phyloP scores from a whole-genome alignment of 2,888 invertebrate species.

The Stegana nigrithorax region DNA sequence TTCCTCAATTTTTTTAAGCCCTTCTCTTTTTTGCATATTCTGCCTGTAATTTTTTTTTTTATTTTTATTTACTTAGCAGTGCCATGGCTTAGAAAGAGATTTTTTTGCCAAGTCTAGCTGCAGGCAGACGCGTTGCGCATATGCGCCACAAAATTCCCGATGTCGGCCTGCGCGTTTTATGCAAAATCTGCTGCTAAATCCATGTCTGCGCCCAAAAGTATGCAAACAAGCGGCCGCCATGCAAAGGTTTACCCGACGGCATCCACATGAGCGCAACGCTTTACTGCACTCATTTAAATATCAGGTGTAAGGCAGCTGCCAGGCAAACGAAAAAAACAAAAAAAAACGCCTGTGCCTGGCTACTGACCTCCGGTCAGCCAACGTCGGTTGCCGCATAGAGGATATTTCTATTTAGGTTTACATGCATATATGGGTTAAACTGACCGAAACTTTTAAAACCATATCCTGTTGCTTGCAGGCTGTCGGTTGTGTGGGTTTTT shows the following conservation, averaged over 20 bases:
- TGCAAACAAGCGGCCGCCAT: not conserved
- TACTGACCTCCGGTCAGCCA: too few species aligned
- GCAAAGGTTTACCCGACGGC: not conserved
- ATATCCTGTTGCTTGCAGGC: too few species aligned
- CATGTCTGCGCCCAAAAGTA: not conserved
- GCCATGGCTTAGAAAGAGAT: not conserved
- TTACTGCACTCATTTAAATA: too few species aligned
- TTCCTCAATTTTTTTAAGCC: not conserved
- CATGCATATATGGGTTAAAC: too few species aligned
- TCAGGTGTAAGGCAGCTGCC: too few species aligned
- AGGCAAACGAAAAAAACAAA: too few species aligned
- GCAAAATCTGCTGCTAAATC: not conserved
- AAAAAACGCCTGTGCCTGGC: too few species aligned
- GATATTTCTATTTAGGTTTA: too few species aligned
- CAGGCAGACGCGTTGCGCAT: not conserved
- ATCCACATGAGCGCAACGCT: slow-evolving; percentile 20
- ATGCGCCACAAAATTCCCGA: slow-evolving; percentile 10
- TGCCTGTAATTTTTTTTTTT: slow-evolving; percentile 3
- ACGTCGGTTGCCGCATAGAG: too few species aligned
- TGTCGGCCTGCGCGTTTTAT: too few species aligned
- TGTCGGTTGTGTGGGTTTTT: too few species aligned
- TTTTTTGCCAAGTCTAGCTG: not conserved
- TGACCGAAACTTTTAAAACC: too few species aligned
- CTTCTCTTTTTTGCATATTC: not conserved
- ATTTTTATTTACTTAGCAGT: not conserved